A percentile compares a stretch with the other conserved stretches of the same genome.
phyloP scores from a whole-genome alignment of 2,113 vertebrate species.

The Psammodynastes pulverulentus region DNA sequence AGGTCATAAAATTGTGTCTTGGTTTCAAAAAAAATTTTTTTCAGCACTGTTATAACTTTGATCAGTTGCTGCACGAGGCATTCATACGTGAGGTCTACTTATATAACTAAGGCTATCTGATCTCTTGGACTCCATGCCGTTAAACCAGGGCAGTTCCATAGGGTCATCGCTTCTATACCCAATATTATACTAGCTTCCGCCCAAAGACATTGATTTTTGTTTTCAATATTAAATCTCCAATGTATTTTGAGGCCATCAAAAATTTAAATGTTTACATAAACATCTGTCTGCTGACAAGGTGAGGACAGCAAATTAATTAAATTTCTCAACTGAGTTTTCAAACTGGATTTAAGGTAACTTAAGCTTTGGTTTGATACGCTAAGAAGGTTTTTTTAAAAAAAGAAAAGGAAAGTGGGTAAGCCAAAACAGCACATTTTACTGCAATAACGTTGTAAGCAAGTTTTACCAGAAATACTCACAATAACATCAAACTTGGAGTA shows the following conservation, averaged over 20 bases:
- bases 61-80: neutral
- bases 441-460: neutral
- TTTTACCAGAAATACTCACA: constrained; percentile 75
- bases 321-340: neutral
- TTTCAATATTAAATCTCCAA: neutral
- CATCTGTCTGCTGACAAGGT: neutral
- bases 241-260: neutral
- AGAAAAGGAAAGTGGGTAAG: neutral
- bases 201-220: neutral
- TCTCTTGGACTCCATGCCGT: neutral
- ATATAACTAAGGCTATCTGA: neutral
- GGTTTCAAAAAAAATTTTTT: neutral
- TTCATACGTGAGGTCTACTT: neutral
- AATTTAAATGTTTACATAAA: neutral
- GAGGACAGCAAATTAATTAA: neutral
- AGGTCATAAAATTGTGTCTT: neutral
- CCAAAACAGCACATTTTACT: neutral
- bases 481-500: constrained; percentile 99
- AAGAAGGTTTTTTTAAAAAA: neutral
- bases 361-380: neutral
- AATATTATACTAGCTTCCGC: neutral
- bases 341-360: neutral
- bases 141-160: neutral
- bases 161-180: neutral
- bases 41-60: neutral